Base-by-base conservation (phyloP, 2,113 vertebrate species). In the Eolophus roseicapilla region DNA sequence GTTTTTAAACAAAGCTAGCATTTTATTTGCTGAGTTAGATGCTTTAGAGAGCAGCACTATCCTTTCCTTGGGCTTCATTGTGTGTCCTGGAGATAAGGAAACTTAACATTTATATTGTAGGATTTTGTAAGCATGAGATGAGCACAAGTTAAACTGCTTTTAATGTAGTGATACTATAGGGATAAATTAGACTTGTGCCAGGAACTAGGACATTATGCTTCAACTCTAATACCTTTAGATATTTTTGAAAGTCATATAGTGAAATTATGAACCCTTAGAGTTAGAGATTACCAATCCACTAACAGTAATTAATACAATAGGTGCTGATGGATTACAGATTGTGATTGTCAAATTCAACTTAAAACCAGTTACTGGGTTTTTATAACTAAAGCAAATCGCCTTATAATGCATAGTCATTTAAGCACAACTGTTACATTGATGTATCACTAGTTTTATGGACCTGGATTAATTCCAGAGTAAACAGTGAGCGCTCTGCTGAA, bases 391-490 rank as follows among this genome's bases (percentile, higher is more conserved):
- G 63, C 18, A 70, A 95, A 65, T 96, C 35, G 9, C 89, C 93
- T 95, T 90, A 63, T 43, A 82, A 88, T 75, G 65, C 76, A 60
- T 46, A 91, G 39, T 93, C 31, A 46, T 86, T 94, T 96, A 82
- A 90, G 92, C 93, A 74, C 88, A 75, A 95, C 86, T 92, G 92
- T 82, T 91, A 35, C 29, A 5, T 82, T 94, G 95, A 95, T 94
- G 62, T 95, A 95, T 94, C 93, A 75, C 84, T 96, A 73, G 85
- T 96, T 97, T 97, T 93, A 96, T 93, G 86, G 85, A 55, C 73
- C 94, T 97, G 96, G 95, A 97, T 96, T 97, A 96, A 96, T 97
- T 97, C 97, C 95, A 97, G 85, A 94, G 92, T 96, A 98, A 98
- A 97, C 88, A 95, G 74, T 79, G 91, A 94, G 89, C 79, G 75